Percentiles rank a stretch among this genome's conserved stretches.
phyloP scores from a whole-genome alignment of 2,797 vertebrate genomes.

The Gallinago solitaria region DNA sequence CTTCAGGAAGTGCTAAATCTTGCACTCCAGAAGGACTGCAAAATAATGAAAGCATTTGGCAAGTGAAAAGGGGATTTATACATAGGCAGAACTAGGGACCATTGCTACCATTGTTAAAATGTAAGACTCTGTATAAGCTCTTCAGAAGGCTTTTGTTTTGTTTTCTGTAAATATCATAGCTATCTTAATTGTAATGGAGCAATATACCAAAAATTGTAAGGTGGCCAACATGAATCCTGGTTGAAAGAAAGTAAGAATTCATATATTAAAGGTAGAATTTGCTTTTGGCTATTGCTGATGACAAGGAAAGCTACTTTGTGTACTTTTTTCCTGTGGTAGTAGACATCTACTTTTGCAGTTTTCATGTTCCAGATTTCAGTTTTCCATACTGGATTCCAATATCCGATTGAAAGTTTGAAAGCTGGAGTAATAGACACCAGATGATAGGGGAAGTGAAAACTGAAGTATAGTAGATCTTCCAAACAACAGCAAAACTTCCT shows the following conservation, averaged over 20 bases:
- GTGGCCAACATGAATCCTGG: background rate
- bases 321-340: background rate
- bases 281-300: background rate
- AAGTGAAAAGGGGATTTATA: background rate
- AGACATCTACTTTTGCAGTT: background rate
- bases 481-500: background rate
- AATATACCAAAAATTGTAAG: background rate
- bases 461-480: background rate
- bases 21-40: background rate
- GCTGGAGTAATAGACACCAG: background rate
- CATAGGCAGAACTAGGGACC: background rate
- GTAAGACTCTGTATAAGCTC: background rate
- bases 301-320: background rate
- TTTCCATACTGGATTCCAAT: background rate
- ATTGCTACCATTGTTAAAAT: background rate
- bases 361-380: background rate
- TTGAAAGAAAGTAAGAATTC: background rate
- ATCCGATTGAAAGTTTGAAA: background rate
- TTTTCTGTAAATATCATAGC: background rate
- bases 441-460: background rate
- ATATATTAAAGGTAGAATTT: background rate
- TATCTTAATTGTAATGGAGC: background rate
- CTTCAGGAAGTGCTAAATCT: slow-evolving; percentile 21
- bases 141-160: background rate
- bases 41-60: background rate